Percentiles rank a stretch among this genome's conserved stretches.
Conservation (phyloP, 2,113 vertebrate species). For the Thomomys bottae region DNA sequence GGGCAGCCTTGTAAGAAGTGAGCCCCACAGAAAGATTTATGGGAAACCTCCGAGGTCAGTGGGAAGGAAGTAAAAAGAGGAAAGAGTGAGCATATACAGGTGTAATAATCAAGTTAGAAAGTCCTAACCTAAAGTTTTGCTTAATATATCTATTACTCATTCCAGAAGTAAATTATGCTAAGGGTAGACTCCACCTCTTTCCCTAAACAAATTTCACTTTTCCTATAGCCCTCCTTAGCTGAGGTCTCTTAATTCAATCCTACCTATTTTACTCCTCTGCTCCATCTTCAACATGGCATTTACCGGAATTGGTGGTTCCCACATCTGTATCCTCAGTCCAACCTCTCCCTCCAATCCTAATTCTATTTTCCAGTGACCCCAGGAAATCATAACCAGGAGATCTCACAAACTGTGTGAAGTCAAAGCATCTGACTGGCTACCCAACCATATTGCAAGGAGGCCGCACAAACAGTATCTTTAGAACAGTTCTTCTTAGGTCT, state of each 20-base stretch:
- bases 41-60: background rate
- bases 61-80: background rate
- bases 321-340: background rate
- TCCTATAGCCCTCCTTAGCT: background rate
- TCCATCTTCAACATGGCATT: background rate
- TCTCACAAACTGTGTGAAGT: background rate
- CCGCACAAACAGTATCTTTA: slow-evolving; percentile 4
- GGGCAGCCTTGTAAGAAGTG: background rate
- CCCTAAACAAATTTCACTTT: background rate
- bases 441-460: background rate
- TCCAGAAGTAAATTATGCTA: background rate
- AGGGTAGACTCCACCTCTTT: background rate
- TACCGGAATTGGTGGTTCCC: background rate
- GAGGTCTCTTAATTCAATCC: background rate
- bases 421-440: slow-evolving; percentile 15
- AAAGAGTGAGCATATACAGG: background rate
- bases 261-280: background rate
- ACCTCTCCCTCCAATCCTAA: background rate
- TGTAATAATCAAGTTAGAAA: background rate
- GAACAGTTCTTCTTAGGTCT: slow-evolving; percentile 13
- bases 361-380: background rate
- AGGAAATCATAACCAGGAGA: slow-evolving; percentile 4
- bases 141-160: background rate
- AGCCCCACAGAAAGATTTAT: background rate
- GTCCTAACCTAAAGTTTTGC: background rate